phyloP scores from a whole-genome alignment of 2,113 vertebrate genomes.

The Anas platyrhynchos region DNA sequence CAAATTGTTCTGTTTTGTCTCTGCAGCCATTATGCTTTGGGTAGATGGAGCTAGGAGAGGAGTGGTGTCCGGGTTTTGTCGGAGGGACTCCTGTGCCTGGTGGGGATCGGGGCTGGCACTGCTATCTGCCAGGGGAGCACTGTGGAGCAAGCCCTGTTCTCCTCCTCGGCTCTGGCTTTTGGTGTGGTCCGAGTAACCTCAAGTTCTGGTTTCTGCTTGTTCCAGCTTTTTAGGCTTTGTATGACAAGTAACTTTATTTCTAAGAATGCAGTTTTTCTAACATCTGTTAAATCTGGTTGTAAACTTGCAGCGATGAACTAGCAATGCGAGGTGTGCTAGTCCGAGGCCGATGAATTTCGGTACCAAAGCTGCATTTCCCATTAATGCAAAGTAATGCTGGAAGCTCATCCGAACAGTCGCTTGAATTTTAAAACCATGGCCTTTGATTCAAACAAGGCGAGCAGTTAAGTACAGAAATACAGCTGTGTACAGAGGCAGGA shows the following conservation, averaged over 20 bases:
- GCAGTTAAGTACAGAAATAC: background rate
- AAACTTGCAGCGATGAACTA: background rate
- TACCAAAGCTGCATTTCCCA: background rate
- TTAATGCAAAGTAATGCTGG: background rate
- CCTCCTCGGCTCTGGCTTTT: rapidly evolving
- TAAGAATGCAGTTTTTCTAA: background rate
- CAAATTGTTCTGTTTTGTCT: background rate
- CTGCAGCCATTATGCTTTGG: rapidly evolving
- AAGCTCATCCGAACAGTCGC: background rate
- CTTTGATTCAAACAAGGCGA: background rate
- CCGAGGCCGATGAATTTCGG: background rate
- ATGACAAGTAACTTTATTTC: background rate
- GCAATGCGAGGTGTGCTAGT: background rate
- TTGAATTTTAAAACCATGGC: background rate
- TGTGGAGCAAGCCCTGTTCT: background rate
- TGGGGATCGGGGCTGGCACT: background rate
- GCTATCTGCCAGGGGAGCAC: background rate
- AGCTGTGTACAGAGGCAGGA: slow-evolving; percentile 3
- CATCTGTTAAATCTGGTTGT: background rate
- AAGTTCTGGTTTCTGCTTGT: background rate
- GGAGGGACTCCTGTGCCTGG: background rate
- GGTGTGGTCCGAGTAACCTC: background rate
- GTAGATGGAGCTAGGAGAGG: background rate
- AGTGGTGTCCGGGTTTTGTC: rapidly evolving
- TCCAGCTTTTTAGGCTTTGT: background rate